Evolutionary conservation across 2,888 invertebrate species (phyloP).

Genomic region (Cantharis rustica): DNA sequence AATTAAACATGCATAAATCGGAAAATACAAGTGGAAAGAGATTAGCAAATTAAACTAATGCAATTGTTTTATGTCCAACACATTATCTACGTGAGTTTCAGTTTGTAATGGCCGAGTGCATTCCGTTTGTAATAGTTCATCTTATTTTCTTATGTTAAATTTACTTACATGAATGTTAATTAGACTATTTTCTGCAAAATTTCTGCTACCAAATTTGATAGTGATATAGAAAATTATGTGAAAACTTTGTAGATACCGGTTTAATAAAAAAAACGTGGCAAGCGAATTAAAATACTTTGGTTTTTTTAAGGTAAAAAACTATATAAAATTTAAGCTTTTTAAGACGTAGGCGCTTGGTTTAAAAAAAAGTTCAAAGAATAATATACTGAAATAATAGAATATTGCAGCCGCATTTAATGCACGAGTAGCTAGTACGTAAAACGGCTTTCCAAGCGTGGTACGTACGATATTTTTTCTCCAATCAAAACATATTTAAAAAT

Average conservation of each 20-base stretch:
- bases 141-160: neutral
- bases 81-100: neutral
- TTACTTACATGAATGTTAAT: neutral
- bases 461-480: too few relatives aligned
- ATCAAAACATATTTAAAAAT: too few relatives aligned
- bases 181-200: neutral
- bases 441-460: too few relatives aligned
- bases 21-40: neutral
- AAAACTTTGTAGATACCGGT: neutral
- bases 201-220: neutral
- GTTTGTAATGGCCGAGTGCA: neutral
- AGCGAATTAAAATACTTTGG: neutral
- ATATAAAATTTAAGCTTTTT: too few relatives aligned
- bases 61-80: neutral
- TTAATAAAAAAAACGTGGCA: neutral
- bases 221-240: too few relatives aligned
- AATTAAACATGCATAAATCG: neutral
- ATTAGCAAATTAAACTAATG: neutral
- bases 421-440: too few relatives aligned
- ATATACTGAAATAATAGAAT: too few relatives aligned
- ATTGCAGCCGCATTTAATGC: too few relatives aligned
- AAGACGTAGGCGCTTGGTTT: too few relatives aligned
- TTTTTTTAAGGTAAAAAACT: too few relatives aligned
- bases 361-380: too few relatives aligned
- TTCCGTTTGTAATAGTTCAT: neutral